Evolutionary conservation across 53 echinoderm and acorn worm species (phyloP).

Genomic region (Arbacia lixula): DNA sequence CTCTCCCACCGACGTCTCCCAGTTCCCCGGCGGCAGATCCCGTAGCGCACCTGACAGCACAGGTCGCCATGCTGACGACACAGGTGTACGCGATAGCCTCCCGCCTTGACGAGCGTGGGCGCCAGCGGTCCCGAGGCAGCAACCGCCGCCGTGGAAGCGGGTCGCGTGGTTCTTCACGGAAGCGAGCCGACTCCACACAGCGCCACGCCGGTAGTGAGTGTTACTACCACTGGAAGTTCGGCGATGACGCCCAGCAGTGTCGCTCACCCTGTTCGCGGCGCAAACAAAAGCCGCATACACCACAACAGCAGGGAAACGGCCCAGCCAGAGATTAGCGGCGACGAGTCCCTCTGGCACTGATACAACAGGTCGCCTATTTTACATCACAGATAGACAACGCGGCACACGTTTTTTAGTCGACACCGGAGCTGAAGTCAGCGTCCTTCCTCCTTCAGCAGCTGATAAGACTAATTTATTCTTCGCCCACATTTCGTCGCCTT

Average conservation of each 20-base stretch:
- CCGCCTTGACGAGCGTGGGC: neutral
- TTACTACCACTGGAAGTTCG: slow-evolving; percentile 46
- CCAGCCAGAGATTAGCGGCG: slow-evolving; percentile 13
- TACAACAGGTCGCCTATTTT: slow-evolving; percentile 37
- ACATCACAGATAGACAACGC: slow-evolving; percentile 19
- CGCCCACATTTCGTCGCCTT: too few relatives aligned
- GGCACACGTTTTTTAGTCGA: slow-evolving; percentile 44
- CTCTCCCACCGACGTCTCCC: neutral
- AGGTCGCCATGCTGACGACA: neutral
- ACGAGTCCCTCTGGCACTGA: too few relatives aligned
- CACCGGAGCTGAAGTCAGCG: slow-evolving; percentile 57
- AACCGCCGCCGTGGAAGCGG: neutral
- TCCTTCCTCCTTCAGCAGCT: slow-evolving; percentile 8
- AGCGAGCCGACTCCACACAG: neutral
- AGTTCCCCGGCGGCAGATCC: neutral
- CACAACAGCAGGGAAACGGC: neutral
- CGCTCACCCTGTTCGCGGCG: neutral
- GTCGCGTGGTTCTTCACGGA: neutral
- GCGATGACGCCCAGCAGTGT: slow-evolving; percentile 42
- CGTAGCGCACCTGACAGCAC: neutral
- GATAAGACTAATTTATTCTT: neutral
- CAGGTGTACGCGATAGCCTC: slow-evolving; percentile 1
- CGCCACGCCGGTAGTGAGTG: slow-evolving; percentile 5
- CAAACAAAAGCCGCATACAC: neutral
- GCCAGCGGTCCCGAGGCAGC: slow-evolving; percentile 1